Conservation (phyloP, 2,113 vertebrate species). For the Lasiurus cinereus region DNA sequence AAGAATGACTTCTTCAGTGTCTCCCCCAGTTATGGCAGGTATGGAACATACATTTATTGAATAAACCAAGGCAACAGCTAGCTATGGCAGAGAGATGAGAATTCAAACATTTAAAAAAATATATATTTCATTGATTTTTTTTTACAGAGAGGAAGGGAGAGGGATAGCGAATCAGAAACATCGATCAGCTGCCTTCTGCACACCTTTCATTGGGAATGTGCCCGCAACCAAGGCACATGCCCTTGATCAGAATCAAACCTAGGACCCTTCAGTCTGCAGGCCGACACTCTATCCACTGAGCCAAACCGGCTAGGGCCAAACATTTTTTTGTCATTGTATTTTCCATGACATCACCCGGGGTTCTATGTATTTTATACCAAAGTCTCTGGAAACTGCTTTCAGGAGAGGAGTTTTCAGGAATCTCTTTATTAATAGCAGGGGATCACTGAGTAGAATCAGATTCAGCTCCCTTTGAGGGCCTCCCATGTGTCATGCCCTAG, state of each 20-base stretch:
- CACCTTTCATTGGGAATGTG: too few relatives aligned
- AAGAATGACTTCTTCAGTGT: neutral
- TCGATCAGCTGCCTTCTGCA: too few relatives aligned
- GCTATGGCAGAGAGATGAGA: neutral
- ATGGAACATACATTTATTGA: neutral
- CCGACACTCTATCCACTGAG: too few relatives aligned
- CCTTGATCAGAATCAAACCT: too few relatives aligned
- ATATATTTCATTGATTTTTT: too few relatives aligned
- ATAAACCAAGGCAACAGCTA: neutral
- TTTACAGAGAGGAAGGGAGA: too few relatives aligned
- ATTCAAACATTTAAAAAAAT: neutral
- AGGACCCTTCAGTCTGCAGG: too few relatives aligned
- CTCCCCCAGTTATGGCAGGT: neutral
- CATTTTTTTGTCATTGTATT: neutral
- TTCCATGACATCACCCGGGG: neutral
- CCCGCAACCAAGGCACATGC: too few relatives aligned
- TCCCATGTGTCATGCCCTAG: neutral
- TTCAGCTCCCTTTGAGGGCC: neutral
- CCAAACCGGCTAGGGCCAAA: too few relatives aligned
- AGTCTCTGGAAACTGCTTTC: neutral
- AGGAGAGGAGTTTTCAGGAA: neutral
- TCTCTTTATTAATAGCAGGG: neutral
- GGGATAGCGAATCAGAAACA: too few relatives aligned
- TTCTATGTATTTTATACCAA: conserved; percentile 6
- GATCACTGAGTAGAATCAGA: neutral